These are phyloP conservation scores for Zaprionus tsacasi DNA, from an alignment of 1,140 invertebrate genomes.

Conservation along the genomic window DNA sequence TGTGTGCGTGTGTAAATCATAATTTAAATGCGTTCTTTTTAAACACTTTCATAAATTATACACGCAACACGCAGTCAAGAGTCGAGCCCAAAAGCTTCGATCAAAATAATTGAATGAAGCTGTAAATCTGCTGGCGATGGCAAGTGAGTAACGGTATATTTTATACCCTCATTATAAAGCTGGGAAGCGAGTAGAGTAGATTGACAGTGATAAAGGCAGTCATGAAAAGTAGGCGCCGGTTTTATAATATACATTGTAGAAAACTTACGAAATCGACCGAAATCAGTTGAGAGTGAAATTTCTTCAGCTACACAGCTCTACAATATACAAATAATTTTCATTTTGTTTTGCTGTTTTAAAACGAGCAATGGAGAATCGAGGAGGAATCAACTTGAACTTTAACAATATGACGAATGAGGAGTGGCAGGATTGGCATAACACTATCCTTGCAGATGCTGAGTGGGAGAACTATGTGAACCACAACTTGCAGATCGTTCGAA, in stretches of 20 bases:
- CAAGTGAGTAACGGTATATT: not conserved
- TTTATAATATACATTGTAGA: no score
- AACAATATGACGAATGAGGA: conserved; percentile 51
- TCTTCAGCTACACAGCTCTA: not conserved
- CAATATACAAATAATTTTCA: conserved; percentile 15
- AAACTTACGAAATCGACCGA: not conserved
- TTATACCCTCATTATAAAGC: not conserved
- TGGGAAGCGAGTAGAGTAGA: not conserved
- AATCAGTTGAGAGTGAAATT: conserved; percentile 5
- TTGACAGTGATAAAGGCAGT: not conserved
- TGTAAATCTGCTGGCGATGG: conserved; percentile 4
- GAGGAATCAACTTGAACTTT: conserved; percentile 16
- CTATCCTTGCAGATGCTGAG: conserved; percentile 35
- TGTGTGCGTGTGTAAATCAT: conserved; percentile 55
- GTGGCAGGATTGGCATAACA: conserved; percentile 35
- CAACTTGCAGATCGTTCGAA: conserved; percentile 50
- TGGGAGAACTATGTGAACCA: conserved; percentile 51
- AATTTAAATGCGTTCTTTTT: conserved; percentile 54
- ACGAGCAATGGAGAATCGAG: conserved; percentile 8
- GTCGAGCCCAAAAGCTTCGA: not conserved
- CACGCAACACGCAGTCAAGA: conserved; percentile 3
- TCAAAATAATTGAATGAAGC: conserved; percentile 22
- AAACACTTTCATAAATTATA: conserved; percentile 35
- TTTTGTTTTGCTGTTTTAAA: conserved; percentile 4
- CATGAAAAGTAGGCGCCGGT: not conserved